Evolutionary conservation across 1,140 invertebrate genomes (phyloP).

Genomic region (Dendroctonus ponderosae): DNA sequence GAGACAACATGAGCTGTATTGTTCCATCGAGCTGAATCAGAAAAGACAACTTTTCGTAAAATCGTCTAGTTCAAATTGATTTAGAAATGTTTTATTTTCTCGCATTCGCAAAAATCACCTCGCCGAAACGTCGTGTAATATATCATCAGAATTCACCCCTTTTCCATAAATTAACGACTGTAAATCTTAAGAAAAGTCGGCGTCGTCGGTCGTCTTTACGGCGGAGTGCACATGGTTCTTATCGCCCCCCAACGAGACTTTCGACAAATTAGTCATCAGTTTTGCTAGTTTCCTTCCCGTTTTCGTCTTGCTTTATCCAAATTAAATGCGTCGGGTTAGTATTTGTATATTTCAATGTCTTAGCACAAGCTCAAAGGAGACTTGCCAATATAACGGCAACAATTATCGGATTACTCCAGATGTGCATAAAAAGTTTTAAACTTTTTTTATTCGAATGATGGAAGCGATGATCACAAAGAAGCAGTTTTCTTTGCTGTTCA

Average conservation of each 20-base stretch:
- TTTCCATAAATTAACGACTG: constrained; percentile 27
- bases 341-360: constrained; percentile 15
- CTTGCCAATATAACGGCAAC: no score
- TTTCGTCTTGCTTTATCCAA: constrained; percentile 23
- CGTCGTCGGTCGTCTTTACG: constrained; percentile 25
- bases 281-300: constrained; percentile 28
- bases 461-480: no score
- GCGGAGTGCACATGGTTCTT: constrained; percentile 34
- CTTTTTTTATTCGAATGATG: no score
- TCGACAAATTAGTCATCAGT: constrained; percentile 37
- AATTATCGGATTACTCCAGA: no score
- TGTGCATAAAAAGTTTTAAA: no score
- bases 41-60: no score
- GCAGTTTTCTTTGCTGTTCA: no score
- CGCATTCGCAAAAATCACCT: neutral
- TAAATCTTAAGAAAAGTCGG: constrained; percentile 24
- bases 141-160: constrained; percentile 17
- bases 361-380: constrained; percentile 6
- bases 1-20: no score
- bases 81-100: no score
- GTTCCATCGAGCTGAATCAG: no score
- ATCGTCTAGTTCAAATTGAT: no score
- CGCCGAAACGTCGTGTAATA: neutral
- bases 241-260: constrained; percentile 33
- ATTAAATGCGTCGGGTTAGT: constrained; percentile 7